Evolutionary conservation across 2,888 invertebrate species (phyloP).

Genomic region (Drosophila yooni): DNA sequence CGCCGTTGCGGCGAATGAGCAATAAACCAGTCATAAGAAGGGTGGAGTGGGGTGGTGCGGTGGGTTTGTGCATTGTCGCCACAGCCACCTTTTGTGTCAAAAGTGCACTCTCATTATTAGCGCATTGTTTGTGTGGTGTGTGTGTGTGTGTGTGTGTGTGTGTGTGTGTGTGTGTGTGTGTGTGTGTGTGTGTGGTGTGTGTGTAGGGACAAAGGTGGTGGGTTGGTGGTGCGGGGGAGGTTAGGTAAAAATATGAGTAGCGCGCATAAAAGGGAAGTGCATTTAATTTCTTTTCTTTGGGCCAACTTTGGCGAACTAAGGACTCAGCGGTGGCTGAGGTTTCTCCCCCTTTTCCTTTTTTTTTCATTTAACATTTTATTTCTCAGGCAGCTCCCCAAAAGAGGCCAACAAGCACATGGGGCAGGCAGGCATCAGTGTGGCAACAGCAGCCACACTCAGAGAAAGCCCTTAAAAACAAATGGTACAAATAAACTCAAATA

Average conservation of each 20-base stretch:
- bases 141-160: not conserved
- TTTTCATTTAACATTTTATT: constrained; percentile 28
- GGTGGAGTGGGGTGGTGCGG: not conserved
- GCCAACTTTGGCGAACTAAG: constrained; percentile 28
- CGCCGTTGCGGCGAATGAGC: constrained; percentile 77
- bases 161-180: constrained; percentile 4
- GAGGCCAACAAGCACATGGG: not conserved
- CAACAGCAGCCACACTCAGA: constrained; percentile 7
- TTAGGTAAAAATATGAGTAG: constrained; percentile 66
- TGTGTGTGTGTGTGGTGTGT: not conserved
- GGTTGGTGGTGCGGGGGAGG: not conserved
- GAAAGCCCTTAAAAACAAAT: not conserved
- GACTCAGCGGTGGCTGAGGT: constrained; percentile 2
- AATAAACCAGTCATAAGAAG: constrained; percentile 65
- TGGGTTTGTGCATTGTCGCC: constrained; percentile 49
- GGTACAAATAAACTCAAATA: not conserved
- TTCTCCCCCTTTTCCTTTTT: not conserved
- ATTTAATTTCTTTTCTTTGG: constrained; percentile 79
- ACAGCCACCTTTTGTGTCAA: constrained; percentile 79
- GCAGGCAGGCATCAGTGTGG: not conserved
- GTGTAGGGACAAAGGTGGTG: not conserved
- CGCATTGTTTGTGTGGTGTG: constrained; percentile 62
- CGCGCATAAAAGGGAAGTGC: constrained; percentile 79
- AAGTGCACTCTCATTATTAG: constrained; percentile 81
- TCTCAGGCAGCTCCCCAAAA: not conserved